Evolutionary conservation across 2,888 invertebrate genomes (phyloP).

Genomic region (Scaptomyza polygonia): DNA sequence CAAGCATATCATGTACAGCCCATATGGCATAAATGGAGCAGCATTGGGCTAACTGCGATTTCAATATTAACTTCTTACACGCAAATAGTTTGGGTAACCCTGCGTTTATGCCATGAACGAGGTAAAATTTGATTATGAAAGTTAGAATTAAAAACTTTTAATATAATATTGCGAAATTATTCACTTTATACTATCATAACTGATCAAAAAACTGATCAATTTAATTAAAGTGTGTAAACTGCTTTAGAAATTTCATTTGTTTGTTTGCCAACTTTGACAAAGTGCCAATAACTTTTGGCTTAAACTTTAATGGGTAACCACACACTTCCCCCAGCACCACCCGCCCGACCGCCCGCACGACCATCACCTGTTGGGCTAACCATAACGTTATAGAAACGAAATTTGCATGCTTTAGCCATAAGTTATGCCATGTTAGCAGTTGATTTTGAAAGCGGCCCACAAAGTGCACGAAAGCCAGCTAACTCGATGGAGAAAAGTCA

Average conservation of each 20-base stretch:
- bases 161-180: too few relatives aligned
- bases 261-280: slow-evolving; percentile 68
- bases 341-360: too few relatives aligned
- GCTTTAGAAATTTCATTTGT: slow-evolving; percentile 11
- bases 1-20: background rate
- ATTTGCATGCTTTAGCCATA: slow-evolving; percentile 74
- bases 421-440: slow-evolving; percentile 81
- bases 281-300: slow-evolving; percentile 76
- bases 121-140: background rate
- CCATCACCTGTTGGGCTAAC: slow-evolving; percentile 18
- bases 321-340: too few relatives aligned
- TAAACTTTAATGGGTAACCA: slow-evolving; percentile 41
- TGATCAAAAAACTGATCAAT: background rate
- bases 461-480: slow-evolving; percentile 52
- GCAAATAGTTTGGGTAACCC: slow-evolving; percentile 20
- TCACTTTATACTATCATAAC: background rate
- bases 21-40: slow-evolving; percentile 34
- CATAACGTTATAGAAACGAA: slow-evolving; percentile 54
- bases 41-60: slow-evolving; percentile 38
- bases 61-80: slow-evolving; percentile 45
- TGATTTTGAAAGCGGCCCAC: slow-evolving; percentile 65
- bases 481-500: background rate
- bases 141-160: too few relatives aligned
- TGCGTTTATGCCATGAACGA: slow-evolving; percentile 33
- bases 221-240: slow-evolving; percentile 41